Evolutionary conservation across 2,888 invertebrate species (phyloP).

Genomic region (Megastigmus dorsalis): DNA sequence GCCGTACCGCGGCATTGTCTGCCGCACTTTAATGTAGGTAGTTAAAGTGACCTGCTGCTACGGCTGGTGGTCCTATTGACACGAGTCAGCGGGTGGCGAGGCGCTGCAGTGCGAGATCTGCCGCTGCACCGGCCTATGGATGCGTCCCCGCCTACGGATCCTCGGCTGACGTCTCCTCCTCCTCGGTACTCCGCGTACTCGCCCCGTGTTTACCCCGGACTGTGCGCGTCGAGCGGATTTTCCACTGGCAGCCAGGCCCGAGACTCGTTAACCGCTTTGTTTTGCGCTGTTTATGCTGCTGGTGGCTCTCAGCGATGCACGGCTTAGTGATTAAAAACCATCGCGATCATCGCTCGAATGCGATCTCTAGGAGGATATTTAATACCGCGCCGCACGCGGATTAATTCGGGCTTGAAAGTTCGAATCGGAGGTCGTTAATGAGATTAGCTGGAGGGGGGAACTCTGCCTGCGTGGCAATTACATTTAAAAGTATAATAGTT

Average conservation of each 20-base stretch:
- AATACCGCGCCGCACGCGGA: no score
- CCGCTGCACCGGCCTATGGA: background rate
- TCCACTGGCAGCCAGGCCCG: no score
- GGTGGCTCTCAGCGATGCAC: no score
- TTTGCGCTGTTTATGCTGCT: conserved; percentile 24
- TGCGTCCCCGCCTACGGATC: background rate
- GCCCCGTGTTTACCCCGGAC: no score
- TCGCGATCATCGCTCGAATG: background rate
- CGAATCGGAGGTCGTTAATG: no score
- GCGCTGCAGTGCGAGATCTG: conserved; percentile 23
- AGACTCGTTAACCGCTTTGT: conserved; percentile 16
- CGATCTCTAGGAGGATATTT: background rate
- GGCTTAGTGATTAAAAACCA: background rate
- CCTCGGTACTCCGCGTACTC: no score
- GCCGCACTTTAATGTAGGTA: conserved; percentile 57
- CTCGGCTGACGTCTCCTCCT: no score
- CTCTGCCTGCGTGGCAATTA: no score
- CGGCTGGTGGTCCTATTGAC: conserved; percentile 69
- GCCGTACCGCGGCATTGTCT: background rate
- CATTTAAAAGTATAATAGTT: no score
- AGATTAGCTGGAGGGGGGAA: no score
- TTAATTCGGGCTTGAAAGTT: no score
- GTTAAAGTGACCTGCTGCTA: conserved; percentile 66
- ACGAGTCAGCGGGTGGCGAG: conserved; percentile 63
- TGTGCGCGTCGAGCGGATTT: no score